Evolutionary conservation across 2,888 invertebrate species (phyloP).

Genomic region (Slavum lentiscoides): DNA sequence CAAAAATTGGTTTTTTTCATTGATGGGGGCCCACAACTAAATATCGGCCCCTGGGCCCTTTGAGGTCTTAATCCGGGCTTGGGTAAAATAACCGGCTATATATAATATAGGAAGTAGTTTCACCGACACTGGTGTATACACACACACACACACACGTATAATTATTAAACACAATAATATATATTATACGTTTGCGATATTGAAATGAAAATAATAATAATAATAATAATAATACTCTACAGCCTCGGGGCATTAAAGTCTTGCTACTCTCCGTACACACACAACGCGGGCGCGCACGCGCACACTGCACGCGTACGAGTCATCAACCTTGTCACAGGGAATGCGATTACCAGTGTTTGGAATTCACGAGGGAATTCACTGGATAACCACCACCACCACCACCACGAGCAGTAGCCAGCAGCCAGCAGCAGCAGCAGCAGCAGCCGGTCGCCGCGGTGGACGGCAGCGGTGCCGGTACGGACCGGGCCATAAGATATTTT

Average conservation of each 20-base stretch:
- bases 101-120: too few relatives aligned
- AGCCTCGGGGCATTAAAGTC: conserved; percentile 37
- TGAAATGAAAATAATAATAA: too few relatives aligned
- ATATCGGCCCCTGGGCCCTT: too few relatives aligned
- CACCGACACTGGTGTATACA: too few relatives aligned
- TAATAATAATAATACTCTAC: not conserved
- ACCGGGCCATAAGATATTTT: conserved; percentile 15
- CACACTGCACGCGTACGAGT: not conserved
- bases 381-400: not conserved
- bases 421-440: too few relatives aligned
- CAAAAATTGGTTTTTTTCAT: too few relatives aligned
- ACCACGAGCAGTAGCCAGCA: not conserved
- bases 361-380: conserved; percentile 40
- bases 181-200: too few relatives aligned
- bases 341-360: conserved; percentile 38
- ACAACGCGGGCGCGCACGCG: not conserved
- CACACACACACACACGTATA: too few relatives aligned
- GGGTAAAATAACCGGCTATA: too few relatives aligned
- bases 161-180: too few relatives aligned
- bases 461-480: not conserved
- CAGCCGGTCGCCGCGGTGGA: conserved; percentile 1
- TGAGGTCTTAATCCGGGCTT: too few relatives aligned
- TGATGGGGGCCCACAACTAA: too few relatives aligned
- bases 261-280: not conserved
- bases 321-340: conserved; percentile 49